phyloP scores from a whole-genome alignment of 2,888 invertebrate species.

The Pterostichus niger region DNA sequence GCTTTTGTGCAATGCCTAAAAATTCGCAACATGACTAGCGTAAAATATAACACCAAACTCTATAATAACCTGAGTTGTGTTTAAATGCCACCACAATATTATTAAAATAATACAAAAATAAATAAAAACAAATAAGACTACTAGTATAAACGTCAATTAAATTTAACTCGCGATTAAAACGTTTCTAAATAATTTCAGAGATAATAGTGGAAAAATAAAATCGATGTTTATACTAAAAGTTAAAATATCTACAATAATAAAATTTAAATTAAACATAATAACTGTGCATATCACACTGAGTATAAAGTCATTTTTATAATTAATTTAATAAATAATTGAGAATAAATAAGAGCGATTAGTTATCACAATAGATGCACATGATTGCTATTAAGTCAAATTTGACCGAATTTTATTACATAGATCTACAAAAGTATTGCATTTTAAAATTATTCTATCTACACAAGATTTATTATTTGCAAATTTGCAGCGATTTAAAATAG shows the following conservation, averaged over 20 bases:
- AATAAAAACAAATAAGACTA: conserved; percentile 24
- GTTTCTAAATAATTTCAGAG: no score
- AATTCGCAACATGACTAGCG: conserved; percentile 65
- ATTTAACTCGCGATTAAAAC: no score
- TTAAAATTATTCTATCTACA: conserved; percentile 37
- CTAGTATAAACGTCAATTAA: no score
- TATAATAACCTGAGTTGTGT: conserved; percentile 61
- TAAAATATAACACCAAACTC: conserved; percentile 61
- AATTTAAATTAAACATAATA: conserved; percentile 44
- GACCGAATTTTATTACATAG: conserved; percentile 12
- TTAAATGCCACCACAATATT: conserved; percentile 60
- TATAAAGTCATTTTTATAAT: conserved; percentile 15
- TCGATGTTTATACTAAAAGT: no score
- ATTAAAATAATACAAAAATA: conserved; percentile 42
- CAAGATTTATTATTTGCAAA: conserved; percentile 15
- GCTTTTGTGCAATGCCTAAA: conserved; percentile 57
- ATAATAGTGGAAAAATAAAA: no score
- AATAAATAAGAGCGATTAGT: conserved; percentile 46
- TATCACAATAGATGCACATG: conserved; percentile 59
- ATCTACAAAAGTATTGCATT: conserved; percentile 54
- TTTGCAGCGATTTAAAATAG: conserved; percentile 36
- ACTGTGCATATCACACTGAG: conserved; percentile 57
- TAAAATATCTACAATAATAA: conserved; percentile 17
- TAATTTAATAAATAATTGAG: conserved; percentile 49
- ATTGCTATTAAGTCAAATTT: conserved; percentile 45